Evolutionary conservation across 2,888 invertebrate species (phyloP).

Genomic region (Coenonympha arcania): DNA sequence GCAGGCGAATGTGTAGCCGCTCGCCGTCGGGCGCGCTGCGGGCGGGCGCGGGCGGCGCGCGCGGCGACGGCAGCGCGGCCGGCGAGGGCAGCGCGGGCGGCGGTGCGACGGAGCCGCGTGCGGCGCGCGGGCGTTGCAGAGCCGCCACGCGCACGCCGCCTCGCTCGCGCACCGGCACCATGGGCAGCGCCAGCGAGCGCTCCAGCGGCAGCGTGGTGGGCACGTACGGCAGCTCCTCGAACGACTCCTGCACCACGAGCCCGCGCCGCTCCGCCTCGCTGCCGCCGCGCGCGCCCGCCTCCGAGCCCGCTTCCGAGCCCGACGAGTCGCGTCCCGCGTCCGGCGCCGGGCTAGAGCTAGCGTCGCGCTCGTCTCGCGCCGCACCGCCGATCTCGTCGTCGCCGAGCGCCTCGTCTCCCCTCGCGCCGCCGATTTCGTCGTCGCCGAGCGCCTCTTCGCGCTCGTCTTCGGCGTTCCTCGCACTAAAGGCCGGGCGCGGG

Average conservation of each 20-base stretch:
- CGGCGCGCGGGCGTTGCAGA: slow-evolving; percentile 75
- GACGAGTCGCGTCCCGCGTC: slow-evolving; percentile 70
- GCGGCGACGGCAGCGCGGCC: slow-evolving; percentile 47
- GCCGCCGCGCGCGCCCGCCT: slow-evolving; percentile 59
- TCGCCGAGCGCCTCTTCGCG: background rate
- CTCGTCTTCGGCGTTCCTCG: background rate
- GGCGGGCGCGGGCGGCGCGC: slow-evolving; percentile 29
- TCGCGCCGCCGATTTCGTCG: no score
- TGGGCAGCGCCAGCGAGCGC: slow-evolving; percentile 84
- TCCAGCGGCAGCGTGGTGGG: slow-evolving; percentile 92
- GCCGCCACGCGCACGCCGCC: slow-evolving; percentile 55
- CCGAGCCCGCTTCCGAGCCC: slow-evolving; percentile 82
- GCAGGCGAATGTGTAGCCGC: slow-evolving; percentile 53
- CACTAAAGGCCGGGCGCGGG: slow-evolving; percentile 17
- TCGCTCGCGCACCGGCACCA: slow-evolving; percentile 80
- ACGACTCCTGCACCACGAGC: slow-evolving; percentile 86
- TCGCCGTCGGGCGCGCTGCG: slow-evolving; percentile 47
- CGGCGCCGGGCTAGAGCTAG: slow-evolving; percentile 28
- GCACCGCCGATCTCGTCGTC: background rate
- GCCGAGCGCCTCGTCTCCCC: background rate
- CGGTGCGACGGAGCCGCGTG: slow-evolving; percentile 75
- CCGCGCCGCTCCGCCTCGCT: slow-evolving; percentile 79
- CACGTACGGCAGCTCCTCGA: slow-evolving; percentile 89
- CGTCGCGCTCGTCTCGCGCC: slow-evolving; percentile 23
- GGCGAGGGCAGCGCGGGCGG: slow-evolving; percentile 38